A percentile compares a stretch with the other conserved stretches of the same genome.
Evolutionary conservation across 2,113 vertebrate genomes (phyloP).

Genomic region (Tenebrosternarchus preto): DNA sequence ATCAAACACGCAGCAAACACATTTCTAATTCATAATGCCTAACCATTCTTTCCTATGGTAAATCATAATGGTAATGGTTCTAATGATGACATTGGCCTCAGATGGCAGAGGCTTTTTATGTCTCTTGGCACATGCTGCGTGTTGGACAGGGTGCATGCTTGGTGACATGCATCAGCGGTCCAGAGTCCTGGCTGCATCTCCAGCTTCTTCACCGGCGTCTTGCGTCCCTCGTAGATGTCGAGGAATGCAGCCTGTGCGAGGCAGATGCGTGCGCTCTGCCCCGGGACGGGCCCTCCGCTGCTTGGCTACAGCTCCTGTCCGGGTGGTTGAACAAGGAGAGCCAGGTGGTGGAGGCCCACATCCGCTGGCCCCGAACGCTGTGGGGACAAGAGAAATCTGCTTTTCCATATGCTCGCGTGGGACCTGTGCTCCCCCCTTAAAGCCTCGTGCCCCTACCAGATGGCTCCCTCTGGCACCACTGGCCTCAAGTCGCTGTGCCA

Average conservation of each 20-base stretch:
- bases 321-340: constrained; percentile 94
- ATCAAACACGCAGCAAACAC: no score
- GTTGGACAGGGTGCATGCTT: background rate
- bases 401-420: constrained; percentile 99
- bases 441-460: constrained; percentile 87
- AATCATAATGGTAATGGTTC: no score
- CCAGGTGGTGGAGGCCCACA: constrained; percentile 98
- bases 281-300: constrained; percentile 64
- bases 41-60: no score
- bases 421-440: constrained; percentile 77
- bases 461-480: constrained; percentile 96
- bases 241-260: no score
- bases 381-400: constrained; percentile 98
- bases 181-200: background rate
- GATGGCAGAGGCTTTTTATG: constrained; percentile 78
- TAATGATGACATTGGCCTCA: constrained; percentile 68
- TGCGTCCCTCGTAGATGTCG: no score
- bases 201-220: background rate
- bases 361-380: constrained; percentile 90
- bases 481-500: constrained; percentile 92
- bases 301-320: constrained; percentile 88
- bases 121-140: constrained; percentile 67
- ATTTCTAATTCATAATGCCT: no score
- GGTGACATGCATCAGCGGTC: background rate
- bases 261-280: no score